Conservation (phyloP, 2,797 vertebrate species). For the Trematomus bernacchii region DNA sequence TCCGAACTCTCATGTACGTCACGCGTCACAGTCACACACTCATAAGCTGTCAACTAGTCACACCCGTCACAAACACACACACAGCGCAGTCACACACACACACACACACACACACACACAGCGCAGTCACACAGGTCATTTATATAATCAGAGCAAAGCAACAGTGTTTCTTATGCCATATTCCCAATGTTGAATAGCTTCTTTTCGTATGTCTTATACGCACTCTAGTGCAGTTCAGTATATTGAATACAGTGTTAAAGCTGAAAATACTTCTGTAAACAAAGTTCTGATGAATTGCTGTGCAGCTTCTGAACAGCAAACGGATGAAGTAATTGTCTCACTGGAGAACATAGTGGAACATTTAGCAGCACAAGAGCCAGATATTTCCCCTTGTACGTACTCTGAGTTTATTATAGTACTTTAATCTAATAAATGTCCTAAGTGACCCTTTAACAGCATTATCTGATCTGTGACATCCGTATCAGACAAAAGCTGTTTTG, state of each 20-base stretch:
- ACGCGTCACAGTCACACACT: conserved; percentile 15
- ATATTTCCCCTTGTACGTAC: not conserved
- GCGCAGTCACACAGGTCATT: conserved; percentile 29
- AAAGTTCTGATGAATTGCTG: no score
- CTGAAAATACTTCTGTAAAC: no score
- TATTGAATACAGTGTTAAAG: not conserved
- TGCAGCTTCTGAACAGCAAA: no score
- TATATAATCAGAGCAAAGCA: conserved; percentile 40
- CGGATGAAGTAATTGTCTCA: not conserved
- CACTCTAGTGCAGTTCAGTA: not conserved
- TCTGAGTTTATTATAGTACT: not conserved
- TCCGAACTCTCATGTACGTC: conserved; percentile 44
- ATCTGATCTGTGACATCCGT: not conserved
- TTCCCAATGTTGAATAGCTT: not conserved
- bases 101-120: conserved; percentile 4
- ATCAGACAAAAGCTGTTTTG: not conserved
- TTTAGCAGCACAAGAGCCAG: not conserved
- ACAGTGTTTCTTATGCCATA: not conserved
- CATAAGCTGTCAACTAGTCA: conserved; percentile 43
- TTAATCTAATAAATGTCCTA: not conserved
- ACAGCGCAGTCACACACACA: conserved; percentile 5
- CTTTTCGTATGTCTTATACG: not conserved
- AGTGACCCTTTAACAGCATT: not conserved
- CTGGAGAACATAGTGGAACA: not conserved
- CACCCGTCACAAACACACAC: not conserved